Conservation (phyloP, 1,140 invertebrate genomes). For the Phthorimaea operculella region DNA sequence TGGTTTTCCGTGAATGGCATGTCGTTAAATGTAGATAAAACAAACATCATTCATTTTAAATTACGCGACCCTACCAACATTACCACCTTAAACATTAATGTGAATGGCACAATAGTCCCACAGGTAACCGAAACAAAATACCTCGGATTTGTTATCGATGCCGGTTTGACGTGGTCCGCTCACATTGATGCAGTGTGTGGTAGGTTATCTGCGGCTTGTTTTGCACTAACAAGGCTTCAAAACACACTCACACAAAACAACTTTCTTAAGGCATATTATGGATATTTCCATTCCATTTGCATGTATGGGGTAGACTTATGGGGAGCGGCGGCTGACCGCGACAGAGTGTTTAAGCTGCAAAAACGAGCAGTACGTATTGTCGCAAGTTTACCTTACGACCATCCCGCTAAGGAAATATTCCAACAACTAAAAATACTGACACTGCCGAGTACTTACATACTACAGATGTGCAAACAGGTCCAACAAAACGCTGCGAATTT, state of each 20-base stretch:
- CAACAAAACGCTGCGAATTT: no score
- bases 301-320: conserved; percentile 9
- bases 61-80: not conserved
- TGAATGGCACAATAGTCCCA: not conserved
- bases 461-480: not conserved
- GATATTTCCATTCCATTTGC: conserved; percentile 9
- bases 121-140: not conserved
- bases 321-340: conserved; percentile 4
- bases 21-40: conserved; percentile 2
- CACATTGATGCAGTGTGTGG: conserved; percentile 1
- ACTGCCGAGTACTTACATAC: conserved; percentile 1
- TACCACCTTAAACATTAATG: not conserved
- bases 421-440: not conserved
- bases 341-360: conserved; percentile 2
- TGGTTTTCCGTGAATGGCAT: conserved; percentile 6
- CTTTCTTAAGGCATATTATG: conserved; percentile 7
- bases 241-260: not conserved
- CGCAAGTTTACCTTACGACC: not conserved
- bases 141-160: conserved; percentile 1
- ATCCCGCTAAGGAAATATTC: conserved; percentile 2
- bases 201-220: not conserved
- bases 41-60: conserved; percentile 3
- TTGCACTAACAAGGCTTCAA: not conserved
- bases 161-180: not conserved
- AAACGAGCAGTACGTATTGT: conserved; percentile 8